phyloP scores from a whole-genome alignment of 37 sponge, comb jelly and placozoan species.

The Corticium candelabrum region DNA sequence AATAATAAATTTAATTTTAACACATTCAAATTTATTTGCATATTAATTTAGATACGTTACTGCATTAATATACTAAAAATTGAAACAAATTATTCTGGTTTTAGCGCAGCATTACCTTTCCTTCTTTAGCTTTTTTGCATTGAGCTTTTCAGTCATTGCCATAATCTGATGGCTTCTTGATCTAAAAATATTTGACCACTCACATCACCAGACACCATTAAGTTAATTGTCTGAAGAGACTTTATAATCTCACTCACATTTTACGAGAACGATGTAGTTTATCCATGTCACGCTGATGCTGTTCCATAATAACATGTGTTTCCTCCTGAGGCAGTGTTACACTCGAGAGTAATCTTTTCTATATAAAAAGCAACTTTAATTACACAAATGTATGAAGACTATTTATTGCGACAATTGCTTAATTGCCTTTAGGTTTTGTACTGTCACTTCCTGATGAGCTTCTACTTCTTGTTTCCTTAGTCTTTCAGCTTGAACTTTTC shows the following conservation, averaged over 20 bases:
- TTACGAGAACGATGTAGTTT: not conserved
- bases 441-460: not conserved
- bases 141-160: not conserved
- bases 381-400: not conserved
- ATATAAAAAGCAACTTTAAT: too few species aligned
- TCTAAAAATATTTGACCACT: too few species aligned
- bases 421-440: not conserved
- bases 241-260: not conserved
- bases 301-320: not conserved
- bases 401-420: not conserved
- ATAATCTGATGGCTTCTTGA: not conserved
- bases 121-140: not conserved
- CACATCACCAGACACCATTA: not conserved
- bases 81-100: too few species aligned
- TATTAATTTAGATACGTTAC: not conserved
- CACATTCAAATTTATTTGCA: not conserved
- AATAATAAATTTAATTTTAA: too few species aligned
- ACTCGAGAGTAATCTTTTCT: not conserved
- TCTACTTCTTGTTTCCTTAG: not conserved
- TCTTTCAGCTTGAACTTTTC: not conserved
- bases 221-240: not conserved
- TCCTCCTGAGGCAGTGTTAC: not conserved
- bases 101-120: too few species aligned
- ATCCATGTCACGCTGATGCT: not conserved
- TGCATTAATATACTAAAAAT: too few species aligned